Base-by-base conservation (phyloP, 2,113 vertebrate genomes). In the Montifringilla adamsi region DNA sequence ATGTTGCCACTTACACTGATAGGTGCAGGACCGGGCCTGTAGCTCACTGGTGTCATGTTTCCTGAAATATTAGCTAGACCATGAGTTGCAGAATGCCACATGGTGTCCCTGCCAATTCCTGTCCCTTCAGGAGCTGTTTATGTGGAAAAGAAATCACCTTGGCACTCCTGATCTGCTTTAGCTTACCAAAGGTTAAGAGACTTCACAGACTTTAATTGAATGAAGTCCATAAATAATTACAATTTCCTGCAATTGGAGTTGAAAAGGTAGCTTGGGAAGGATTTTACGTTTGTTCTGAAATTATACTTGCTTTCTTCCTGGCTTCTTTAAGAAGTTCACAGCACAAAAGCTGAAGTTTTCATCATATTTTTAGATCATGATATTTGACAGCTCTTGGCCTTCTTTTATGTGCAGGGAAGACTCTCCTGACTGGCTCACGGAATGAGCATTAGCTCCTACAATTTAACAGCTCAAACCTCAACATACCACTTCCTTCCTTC, bases 1-100 rank as follows among this genome's bases (percentile, higher is more conserved):
- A 59, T 27, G 64, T 53, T 95, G 60, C 88, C 49, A 56, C 68
- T 84, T 64, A 86, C 79, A 87, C 20, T 78, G 88, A 92, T 52
- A 75, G 79, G 58, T 84, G 60, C 92, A 94, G 85, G 90, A 93
- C 76, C 0, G 0, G 88, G 52, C 94, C 79, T 93, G 90, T 81
- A 95, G 33, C 47, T 90, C 53, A 59, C 47, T 63, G 12, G 24
- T 52, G 67, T 90, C 44, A 30, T 20, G 46, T 86, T 86, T 88
- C 95, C 79, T 89, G 85, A 94, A 94, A 88, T 78, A 95, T 91
- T 96, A 83, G 26, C 70, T 66, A 93, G 84, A 84, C 63, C 46
- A 33, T 53, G 84, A 89, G 59, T 31, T 95, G 31, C 39, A 92
- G 83, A 88, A 68, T 52, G 52, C 83, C 49, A 66, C 70, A 63